Conservation (phyloP, 2,888 invertebrate species). For the Melangyna quadrimaculata region DNA sequence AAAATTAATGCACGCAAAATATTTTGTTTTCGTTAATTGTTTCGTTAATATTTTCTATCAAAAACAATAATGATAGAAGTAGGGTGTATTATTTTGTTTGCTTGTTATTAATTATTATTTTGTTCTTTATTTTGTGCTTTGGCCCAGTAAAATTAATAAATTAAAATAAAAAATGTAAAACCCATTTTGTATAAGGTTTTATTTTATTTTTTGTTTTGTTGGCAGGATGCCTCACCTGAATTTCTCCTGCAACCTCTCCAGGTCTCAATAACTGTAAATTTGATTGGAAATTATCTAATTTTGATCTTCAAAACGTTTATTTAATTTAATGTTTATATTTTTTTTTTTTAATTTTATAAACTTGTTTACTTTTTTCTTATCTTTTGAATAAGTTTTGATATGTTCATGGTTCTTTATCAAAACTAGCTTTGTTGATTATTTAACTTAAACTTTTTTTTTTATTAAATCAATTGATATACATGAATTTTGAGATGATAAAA, state of each 20-base stretch:
- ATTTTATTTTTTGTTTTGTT: not conserved
- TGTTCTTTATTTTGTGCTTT: conserved; percentile 29
- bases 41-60: conserved; percentile 43
- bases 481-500: too few relatives aligned
- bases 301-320: conserved; percentile 56
- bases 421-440: not conserved
- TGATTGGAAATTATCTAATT: conserved; percentile 73
- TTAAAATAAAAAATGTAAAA: conserved; percentile 20
- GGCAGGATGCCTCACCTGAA: conserved; percentile 83
- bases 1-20: conserved; percentile 48
- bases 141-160: conserved; percentile 32
- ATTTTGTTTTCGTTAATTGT: conserved; percentile 6
- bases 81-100: conserved; percentile 36
- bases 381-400: not conserved
- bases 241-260: conserved; percentile 87
- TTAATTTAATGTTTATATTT: conserved; percentile 12
- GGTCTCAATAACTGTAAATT: conserved; percentile 85
- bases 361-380: not conserved
- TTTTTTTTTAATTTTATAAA: conserved; percentile 3
- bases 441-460: too few relatives aligned
- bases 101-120: conserved; percentile 32
- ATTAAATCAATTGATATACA: too few relatives aligned
- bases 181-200: conserved; percentile 31
- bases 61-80: not conserved
- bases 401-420: not conserved